phyloP scores from a whole-genome alignment of 2,797 vertebrate genomes.

The Huso huso region DNA sequence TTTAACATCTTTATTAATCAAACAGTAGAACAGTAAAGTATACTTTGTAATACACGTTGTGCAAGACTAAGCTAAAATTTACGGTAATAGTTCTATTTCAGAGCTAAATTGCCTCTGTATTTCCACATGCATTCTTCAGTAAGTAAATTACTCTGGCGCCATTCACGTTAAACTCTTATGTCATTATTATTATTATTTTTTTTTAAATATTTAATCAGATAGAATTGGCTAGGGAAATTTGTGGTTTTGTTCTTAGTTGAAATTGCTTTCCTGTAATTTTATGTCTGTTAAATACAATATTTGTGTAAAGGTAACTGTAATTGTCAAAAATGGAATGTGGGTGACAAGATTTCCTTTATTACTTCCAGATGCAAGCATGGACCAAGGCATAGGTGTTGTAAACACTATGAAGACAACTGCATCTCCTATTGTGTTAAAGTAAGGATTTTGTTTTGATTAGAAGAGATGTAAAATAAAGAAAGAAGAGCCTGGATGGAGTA shows the following conservation, averaged over 20 bases:
- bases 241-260: constrained; percentile 24
- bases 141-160: neutral
- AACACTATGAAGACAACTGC: constrained; percentile 95
- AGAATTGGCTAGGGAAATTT: constrained; percentile 33
- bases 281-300: neutral
- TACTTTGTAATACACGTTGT: neutral
- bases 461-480: neutral
- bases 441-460: constrained; percentile 35
- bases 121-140: neutral
- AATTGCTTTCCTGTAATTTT: constrained; percentile 34
- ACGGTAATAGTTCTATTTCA: neutral
- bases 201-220: constrained; percentile 33
- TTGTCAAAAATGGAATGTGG: neutral
- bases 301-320: neutral
- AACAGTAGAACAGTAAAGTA: neutral
- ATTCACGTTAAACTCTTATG: neutral
- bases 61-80: neutral
- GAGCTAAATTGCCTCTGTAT: neutral
- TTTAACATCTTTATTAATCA: neutral
- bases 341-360: constrained; percentile 11
- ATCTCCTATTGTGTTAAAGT: constrained; percentile 96
- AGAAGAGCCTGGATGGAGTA: neutral
- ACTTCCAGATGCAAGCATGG: constrained; percentile 84
- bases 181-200: constrained; percentile 31
- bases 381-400: constrained; percentile 95